Percentiles rank a stretch among this genome's conserved stretches.
Conservation (phyloP, 2,113 vertebrate species). For the Psilopsiagon aymara region DNA sequence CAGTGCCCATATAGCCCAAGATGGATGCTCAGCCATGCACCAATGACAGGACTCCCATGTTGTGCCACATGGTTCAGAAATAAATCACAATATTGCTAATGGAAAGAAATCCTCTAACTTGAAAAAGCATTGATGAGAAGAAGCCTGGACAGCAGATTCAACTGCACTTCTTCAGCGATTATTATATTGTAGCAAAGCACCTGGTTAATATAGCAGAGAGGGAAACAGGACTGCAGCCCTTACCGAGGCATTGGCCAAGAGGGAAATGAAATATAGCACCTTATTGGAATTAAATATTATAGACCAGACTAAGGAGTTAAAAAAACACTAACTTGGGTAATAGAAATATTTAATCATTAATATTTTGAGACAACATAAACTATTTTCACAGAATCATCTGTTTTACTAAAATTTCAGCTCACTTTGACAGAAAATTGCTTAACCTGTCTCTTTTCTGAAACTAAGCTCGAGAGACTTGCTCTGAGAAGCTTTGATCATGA, state of each 20-base stretch:
- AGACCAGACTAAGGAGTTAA: background rate
- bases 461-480: background rate
- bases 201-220: background rate
- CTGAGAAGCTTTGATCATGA: background rate
- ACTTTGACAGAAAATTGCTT: background rate
- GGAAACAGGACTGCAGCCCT: background rate
- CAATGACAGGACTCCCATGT: background rate
- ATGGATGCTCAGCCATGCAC: background rate
- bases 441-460: background rate
- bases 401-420: background rate
- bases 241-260: background rate
- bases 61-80: background rate
- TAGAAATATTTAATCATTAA: background rate
- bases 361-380: background rate
- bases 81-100: background rate
- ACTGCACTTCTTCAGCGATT: background rate
- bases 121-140: background rate
- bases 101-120: background rate
- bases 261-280: background rate
- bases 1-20: background rate
- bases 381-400: background rate
- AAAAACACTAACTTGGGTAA: background rate
- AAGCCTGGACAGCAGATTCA: background rate
- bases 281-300: background rate
- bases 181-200: background rate